phyloP scores from a whole-genome alignment of 30 jellyfish, hydroid and myxozoan genomes.

The Turritopsis dohrnii region DNA sequence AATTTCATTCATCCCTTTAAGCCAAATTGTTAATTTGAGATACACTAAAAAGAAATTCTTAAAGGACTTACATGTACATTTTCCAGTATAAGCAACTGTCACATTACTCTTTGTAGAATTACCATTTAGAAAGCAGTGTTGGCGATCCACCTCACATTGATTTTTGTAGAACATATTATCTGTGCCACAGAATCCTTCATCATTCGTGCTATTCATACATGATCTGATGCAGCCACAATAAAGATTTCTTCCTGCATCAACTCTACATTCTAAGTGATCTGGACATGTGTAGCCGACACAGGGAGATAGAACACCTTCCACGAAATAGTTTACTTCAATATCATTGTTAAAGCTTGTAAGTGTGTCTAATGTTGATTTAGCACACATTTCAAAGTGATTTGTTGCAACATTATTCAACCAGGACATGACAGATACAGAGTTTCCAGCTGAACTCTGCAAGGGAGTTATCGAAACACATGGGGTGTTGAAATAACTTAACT shows the following conservation, averaged over 20 bases:
- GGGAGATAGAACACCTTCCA: not conserved
- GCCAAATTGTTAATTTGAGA: no score
- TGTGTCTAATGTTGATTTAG: not conserved
- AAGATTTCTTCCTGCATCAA: no score
- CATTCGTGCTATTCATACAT: not conserved
- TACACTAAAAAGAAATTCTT: no score
- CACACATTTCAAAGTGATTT: not conserved
- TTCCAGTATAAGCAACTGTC: conserved; percentile 3
- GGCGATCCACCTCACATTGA: conserved; percentile 11
- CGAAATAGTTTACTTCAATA: conserved; percentile 11
- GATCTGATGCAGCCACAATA: conserved; percentile 23
- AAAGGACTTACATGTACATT: conserved; percentile 31
- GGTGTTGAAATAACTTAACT: not conserved
- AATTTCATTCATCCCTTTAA: no score
- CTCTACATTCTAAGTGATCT: conserved; percentile 25
- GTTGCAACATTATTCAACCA: conserved; percentile 3
- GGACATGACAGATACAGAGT: not conserved
- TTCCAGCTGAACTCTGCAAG: not conserved
- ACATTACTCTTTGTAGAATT: not conserved
- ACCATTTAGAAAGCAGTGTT: conserved; percentile 1
- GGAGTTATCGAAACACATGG: conserved; percentile 7
- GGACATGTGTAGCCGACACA: conserved; percentile 1
- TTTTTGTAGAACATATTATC: conserved; percentile 5
- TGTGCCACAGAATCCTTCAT: conserved; percentile 14
- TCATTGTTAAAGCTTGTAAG: not conserved